Conservation (phyloP, 2,113 vertebrate genomes). For the Melierax canorus region DNA sequence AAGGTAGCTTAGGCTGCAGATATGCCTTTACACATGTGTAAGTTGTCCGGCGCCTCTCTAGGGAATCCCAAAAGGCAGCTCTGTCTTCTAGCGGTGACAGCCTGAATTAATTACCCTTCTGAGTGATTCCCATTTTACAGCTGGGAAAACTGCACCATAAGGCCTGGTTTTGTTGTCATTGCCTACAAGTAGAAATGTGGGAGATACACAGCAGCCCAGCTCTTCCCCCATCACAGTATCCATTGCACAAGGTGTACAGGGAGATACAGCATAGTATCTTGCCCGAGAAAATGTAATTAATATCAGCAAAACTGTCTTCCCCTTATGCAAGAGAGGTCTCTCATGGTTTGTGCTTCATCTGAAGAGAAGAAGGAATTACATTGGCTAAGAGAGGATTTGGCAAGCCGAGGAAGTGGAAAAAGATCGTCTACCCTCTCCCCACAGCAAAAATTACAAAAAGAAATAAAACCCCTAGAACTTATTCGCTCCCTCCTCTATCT, state of each 20-base stretch:
- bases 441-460: not conserved
- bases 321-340: not conserved
- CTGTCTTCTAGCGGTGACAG: not conserved
- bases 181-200: not conserved
- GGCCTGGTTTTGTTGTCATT: not conserved
- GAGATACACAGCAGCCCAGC: not conserved
- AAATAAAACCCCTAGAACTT: not conserved
- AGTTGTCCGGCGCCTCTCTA: not conserved
- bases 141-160: not conserved
- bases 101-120: not conserved
- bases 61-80: not conserved
- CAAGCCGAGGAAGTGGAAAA: not conserved
- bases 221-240: not conserved
- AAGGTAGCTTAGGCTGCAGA: not conserved
- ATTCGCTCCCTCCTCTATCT: not conserved
- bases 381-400: not conserved
- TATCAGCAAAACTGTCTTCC: not conserved
- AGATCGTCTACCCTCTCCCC: not conserved
- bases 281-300: not conserved
- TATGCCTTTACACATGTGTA: not conserved
- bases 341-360: not conserved
- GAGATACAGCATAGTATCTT: not conserved
- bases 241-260: not conserved
- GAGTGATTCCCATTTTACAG: not conserved
- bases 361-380: not conserved